phyloP scores from a whole-genome alignment of 2,113 vertebrate genomes.

The Carassius auratus region DNA sequence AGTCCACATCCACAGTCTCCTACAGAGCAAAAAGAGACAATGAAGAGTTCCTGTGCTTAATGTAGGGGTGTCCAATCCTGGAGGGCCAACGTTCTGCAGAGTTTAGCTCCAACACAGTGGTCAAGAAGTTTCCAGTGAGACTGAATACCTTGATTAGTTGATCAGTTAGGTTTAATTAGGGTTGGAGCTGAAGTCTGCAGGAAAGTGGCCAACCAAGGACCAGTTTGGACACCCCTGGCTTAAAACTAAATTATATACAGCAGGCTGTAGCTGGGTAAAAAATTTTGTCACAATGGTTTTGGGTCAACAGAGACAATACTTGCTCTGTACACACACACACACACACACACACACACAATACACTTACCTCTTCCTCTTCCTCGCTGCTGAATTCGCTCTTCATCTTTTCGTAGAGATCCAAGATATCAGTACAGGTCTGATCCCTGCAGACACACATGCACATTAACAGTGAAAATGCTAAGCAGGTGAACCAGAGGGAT shows the following conservation, averaged over 20 bases:
- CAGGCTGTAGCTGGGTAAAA: background rate
- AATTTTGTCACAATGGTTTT: background rate
- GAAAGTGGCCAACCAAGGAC: background rate
- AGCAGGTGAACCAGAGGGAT: too few species aligned
- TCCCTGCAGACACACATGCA: constrained; percentile 78
- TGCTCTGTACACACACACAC: background rate
- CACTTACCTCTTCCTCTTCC: constrained; percentile 80
- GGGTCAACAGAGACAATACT: background rate
- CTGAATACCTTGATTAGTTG: background rate
- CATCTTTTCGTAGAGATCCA: constrained; percentile 88
- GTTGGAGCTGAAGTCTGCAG: background rate
- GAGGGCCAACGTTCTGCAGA: too few species aligned
- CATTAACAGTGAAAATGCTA: constrained; percentile 6
- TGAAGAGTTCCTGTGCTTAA: background rate
- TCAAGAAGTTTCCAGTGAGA: background rate
- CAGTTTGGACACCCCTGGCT: background rate
- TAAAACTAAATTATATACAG: background rate
- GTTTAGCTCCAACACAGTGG: too few species aligned
- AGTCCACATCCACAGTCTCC: constrained; percentile 87
- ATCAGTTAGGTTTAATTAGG: background rate
- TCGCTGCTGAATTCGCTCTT: constrained; percentile 87
- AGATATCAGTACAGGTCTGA: constrained; percentile 91
- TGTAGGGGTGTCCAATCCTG: background rate
- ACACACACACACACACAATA: background rate
- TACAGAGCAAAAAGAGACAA: constrained; percentile 12